phyloP scores from a whole-genome alignment of 1,140 invertebrate species.

The Magallana gigas region DNA sequence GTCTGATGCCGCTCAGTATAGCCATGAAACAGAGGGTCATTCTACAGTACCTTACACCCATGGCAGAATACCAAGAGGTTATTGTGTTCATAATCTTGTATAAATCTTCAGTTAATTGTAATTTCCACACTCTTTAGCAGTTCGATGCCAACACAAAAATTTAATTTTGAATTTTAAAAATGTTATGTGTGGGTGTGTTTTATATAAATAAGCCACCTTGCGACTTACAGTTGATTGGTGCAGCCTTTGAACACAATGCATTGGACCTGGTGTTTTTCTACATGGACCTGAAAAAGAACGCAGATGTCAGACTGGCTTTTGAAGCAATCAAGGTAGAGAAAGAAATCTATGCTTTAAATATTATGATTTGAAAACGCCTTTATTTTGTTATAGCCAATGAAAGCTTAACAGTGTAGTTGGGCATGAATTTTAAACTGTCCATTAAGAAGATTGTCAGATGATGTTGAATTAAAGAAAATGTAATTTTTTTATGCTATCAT shows the following conservation, averaged over 20 bases:
- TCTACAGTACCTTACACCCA: slow-evolving; percentile 93
- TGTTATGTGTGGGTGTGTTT: too few species aligned
- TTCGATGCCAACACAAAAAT: too few species aligned
- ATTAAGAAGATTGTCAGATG: too few species aligned
- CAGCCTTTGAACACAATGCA: slow-evolving; percentile 95
- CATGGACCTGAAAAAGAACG: slow-evolving; percentile 92
- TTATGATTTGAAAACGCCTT: too few species aligned
- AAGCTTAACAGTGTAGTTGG: too few species aligned
- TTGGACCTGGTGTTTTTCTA: slow-evolving; percentile 93
- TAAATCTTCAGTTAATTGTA: too few species aligned
- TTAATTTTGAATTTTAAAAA: too few species aligned
- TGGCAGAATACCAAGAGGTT: slow-evolving; percentile 98
- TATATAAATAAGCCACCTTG: background rate
- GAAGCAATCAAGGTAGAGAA: slow-evolving; percentile 85
- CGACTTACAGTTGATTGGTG: slow-evolving; percentile 87
- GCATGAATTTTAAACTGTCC: too few species aligned
- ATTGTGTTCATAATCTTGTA: background rate
- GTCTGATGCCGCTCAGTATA: slow-evolving; percentile 91
- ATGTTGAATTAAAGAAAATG: too few species aligned
- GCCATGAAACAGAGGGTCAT: slow-evolving; percentile 95
- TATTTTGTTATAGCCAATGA: too few species aligned
- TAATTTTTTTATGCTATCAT: background rate
- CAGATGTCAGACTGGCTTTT: slow-evolving; percentile 94
- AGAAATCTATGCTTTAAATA: background rate
- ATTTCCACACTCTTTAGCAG: too few species aligned